Conservation (phyloP, 2,888 invertebrate species). For the Folsomia manolachei region DNA sequence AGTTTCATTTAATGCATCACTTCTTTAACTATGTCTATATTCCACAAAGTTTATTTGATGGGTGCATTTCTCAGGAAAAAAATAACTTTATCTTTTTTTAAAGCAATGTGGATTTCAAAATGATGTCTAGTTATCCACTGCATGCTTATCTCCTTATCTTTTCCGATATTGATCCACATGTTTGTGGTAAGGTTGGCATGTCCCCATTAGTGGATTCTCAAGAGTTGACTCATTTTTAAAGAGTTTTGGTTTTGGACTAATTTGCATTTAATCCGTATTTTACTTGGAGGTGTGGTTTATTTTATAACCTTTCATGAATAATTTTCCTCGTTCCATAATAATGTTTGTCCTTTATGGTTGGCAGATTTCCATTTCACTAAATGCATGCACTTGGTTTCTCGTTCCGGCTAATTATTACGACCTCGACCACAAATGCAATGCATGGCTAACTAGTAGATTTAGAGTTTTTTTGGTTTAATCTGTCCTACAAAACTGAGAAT, state of each 20-base stretch:
- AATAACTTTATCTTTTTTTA: background rate
- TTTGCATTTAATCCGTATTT: background rate
- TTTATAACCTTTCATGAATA: background rate
- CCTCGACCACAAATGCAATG: background rate
- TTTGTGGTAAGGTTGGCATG: background rate
- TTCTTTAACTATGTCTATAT: background rate
- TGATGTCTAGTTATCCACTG: background rate
- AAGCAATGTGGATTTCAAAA: background rate
- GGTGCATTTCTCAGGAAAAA: background rate
- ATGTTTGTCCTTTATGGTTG: no score
- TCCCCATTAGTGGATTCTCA: background rate
- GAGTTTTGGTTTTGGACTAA: background rate
- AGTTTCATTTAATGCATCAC: conserved; percentile 5
- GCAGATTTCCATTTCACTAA: no score
- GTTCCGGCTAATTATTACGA: conserved; percentile 3
- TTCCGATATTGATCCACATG: background rate
- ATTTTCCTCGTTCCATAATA: background rate
- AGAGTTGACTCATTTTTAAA: background rate
- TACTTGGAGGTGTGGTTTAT: no score
- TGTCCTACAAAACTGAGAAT: background rate
- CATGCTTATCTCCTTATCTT: no score
- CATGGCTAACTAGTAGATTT: background rate
- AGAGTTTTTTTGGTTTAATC: background rate
- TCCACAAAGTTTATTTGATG: background rate
- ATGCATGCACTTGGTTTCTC: background rate